Conservation (phyloP, 2,888 invertebrate genomes). For the Stenchaetothrips biformis region DNA sequence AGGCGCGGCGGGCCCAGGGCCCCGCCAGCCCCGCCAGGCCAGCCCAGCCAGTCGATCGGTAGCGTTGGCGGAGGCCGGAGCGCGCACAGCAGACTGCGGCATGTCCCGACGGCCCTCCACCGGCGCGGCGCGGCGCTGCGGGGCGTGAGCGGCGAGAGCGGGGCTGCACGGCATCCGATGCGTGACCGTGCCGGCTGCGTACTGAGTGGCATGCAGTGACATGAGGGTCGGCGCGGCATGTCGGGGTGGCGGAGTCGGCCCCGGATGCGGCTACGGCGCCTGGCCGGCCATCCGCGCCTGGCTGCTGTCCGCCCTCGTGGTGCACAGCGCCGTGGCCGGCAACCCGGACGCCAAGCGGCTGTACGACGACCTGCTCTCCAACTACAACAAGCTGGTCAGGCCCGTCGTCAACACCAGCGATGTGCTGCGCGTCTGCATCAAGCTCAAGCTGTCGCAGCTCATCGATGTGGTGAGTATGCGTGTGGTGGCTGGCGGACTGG, state of each 20-base stretch:
- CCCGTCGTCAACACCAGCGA: conserved; percentile 95
- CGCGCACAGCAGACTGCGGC: not conserved
- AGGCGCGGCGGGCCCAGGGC: not conserved
- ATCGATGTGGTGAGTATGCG: conserved; percentile 89
- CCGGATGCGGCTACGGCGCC: conserved; percentile 37
- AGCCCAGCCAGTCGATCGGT: not conserved
- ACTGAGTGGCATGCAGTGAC: not conserved
- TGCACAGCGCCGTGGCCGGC: conserved; percentile 79
- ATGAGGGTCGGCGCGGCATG: not conserved
- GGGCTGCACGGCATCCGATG: not conserved
- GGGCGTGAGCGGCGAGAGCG: not conserved
- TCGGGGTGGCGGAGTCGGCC: not conserved
- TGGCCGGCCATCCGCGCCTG: conserved; percentile 66
- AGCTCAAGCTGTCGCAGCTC: conserved; percentile 92
- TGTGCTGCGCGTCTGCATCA: conserved; percentile 91
- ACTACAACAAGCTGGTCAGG: conserved; percentile 93
- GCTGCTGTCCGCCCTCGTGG: conserved; percentile 76
- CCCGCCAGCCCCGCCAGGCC: not conserved
- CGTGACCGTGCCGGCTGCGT: not conserved
- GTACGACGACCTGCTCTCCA: conserved; percentile 90
- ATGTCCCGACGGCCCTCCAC: not conserved
- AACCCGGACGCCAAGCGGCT: conserved; percentile 95
- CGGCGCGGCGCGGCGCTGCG: not conserved
- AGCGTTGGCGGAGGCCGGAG: not conserved
- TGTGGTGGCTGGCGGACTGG: not conserved